Evolutionary conservation across 1,140 invertebrate genomes (phyloP).

Genomic region (Heterodera schachtii): DNA sequence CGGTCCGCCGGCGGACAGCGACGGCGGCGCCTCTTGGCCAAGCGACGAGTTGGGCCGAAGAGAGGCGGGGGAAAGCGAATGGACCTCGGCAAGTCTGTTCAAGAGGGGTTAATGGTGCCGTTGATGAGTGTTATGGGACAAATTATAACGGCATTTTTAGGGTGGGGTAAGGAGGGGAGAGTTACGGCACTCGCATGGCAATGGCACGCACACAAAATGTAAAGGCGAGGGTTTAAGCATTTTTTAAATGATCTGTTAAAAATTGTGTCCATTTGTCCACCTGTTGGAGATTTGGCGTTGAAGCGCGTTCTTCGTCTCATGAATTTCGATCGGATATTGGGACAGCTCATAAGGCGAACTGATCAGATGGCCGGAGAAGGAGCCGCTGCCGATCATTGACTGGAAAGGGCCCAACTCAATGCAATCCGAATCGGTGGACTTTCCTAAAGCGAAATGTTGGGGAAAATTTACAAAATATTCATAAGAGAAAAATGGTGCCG

Average conservation of each 20-base stretch:
- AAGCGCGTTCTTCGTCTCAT: slow-evolving; percentile 56
- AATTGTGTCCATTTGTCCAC: slow-evolving; percentile 30
- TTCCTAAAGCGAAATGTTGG: not conserved
- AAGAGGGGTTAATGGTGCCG: not conserved
- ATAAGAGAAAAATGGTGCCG: not conserved
- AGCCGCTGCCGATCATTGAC: slow-evolving; percentile 34
- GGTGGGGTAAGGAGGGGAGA: not conserved
- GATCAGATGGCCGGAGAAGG: slow-evolving; percentile 54
- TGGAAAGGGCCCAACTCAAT: not conserved
- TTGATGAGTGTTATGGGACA: too few relatives aligned
- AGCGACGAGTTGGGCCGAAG: not conserved
- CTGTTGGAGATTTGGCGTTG: slow-evolving; percentile 61
- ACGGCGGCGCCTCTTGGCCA: not conserved
- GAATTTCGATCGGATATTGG: slow-evolving; percentile 64
- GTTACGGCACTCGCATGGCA: not conserved
- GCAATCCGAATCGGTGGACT: slow-evolving; percentile 23
- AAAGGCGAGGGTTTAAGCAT: not conserved
- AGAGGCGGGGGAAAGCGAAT: not conserved
- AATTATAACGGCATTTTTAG: not conserved
- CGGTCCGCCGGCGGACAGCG: not conserved
- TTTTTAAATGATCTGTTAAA: not conserved
- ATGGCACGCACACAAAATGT: not conserved
- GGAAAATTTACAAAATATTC: not conserved
- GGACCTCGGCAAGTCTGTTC: not conserved
- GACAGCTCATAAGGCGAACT: slow-evolving; percentile 61